Base-by-base conservation (phyloP, 2,113 vertebrate genomes). In the Aphelocoma coerulescens region DNA sequence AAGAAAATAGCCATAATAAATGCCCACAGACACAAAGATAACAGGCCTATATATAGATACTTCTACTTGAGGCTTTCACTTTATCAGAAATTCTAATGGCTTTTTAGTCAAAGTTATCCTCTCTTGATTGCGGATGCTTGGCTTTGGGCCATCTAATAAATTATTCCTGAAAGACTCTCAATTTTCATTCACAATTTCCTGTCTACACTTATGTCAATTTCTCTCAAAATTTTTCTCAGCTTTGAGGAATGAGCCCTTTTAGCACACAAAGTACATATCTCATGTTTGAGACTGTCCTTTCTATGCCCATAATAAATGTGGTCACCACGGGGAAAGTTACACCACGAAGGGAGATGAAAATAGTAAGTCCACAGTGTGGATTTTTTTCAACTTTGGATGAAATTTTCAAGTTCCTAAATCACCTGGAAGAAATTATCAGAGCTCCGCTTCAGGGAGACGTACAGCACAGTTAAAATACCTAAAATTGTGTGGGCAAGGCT, bases 121-220 rank as follows among this genome's bases (percentile, higher is more conserved):
- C 67, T 16, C 88, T 78, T 93, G 78, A 86, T 90, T 93, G 79
- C 0, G 1, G 65, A 80, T 90, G 52, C 88, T 93, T 91, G 93
- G 89, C 75, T 91, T 94, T 91, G 74, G 59, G 78, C 88, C 93
- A 91, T 35, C 82, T 94, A 93, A 94, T 91, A 91, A 90, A 88
- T 95, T 91, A 94, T 95, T 96, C 75, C 75, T 63, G 61, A 85
- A 94, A 20, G 35, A 48, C 48, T 93, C 69, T 91, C 75, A 37
- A 77, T 94, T 96, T 95, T 96, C 52, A 55, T 91, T 94, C 93
- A 95, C 55, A 83, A 84, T 94, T 88, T 96, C 92, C 85, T 92
- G 63, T 91, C 93, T 80, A 77, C 82, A 52, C 72, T 93, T 77
- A n/a, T 33, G 85, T 97, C 79, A 93, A 67, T 94, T 96, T 84